Base-by-base conservation (phyloP, 2,888 invertebrate species). In the Epinotia ramella region DNA sequence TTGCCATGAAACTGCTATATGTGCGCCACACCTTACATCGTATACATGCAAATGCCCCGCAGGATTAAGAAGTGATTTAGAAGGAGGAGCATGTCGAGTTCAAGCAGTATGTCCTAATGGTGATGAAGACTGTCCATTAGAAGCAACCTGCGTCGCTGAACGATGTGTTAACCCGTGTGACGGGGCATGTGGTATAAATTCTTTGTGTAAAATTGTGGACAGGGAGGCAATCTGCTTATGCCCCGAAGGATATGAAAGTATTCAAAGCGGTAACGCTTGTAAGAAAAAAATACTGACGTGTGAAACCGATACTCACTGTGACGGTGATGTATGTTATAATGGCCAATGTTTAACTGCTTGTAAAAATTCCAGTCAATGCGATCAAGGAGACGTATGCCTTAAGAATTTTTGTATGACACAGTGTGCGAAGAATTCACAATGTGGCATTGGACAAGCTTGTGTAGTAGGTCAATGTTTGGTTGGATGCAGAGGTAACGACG, bases 291-390 rank as follows among this genome's bases (percentile, higher is more conserved):
- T 96, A 13, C 94, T 96, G 16, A 92, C 95, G 66, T 98, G 98
- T 82, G 84, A 86, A 1, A 94, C 92, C 16, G 98, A 98, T 86
- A 86, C 95, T 12, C 97, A 98, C 77, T 98, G 98, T 83, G 96
- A 95, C 59, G 97, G 96, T 62, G 97, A 97, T 80, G 95, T 97
- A 59, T 98, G 98, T 88, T 95, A 96, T 60, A 96, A 97, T 82
- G 97, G 97, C 11, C 97, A 98, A 87, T 98, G 98, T 86, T 96
- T 97, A 88, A 95, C 96, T 18, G 97, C 97, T 28, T 98, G 98
- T 83, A 95, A 96, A 78, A 96, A 96, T 84, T 95, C 96, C 46
- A 95, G 95, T 70, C 98, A 98, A 84, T 98, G 98, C 86, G 97
- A 97, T 5, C 87, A 91, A 16, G 98, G 97, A 28, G 98, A 98